A percentile compares a stretch with the other conserved stretches of the same genome.
These are phyloP conservation scores for Yponomeuta cagnagella DNA, from an alignment of 2,888 invertebrate species.

Conservation along the genomic window DNA sequence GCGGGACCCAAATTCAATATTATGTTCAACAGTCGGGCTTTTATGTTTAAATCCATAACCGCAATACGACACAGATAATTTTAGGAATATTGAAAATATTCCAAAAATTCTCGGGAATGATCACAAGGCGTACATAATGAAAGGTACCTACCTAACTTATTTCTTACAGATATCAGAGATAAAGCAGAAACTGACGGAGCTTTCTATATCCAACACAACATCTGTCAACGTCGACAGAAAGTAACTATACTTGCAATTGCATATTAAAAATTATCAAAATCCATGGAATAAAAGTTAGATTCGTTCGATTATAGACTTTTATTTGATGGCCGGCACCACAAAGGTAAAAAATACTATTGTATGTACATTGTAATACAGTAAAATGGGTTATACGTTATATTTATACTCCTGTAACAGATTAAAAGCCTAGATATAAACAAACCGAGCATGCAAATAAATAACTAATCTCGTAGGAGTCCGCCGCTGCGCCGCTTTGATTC, in stretches of 20 bases:
- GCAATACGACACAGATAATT: too few species aligned
- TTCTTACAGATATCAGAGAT: conserved; percentile 72
- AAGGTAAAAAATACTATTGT: neutral
- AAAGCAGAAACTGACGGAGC: conserved; percentile 68
- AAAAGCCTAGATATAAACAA: too few species aligned
- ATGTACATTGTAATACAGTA: neutral
- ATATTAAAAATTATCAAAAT: neutral
- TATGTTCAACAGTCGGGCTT: too few species aligned
- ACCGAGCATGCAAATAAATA: too few species aligned
- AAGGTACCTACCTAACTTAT: neutral
- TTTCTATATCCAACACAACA: conserved; percentile 49
- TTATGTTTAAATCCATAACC: too few species aligned
- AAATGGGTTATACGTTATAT: neutral
- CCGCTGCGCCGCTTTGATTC: too few species aligned
- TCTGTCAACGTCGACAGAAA: conserved; percentile 36
- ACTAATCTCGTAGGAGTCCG: too few species aligned
- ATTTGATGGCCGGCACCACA: conserved; percentile 36
- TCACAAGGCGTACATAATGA: neutral
- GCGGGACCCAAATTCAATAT: too few species aligned
- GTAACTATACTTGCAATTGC: neutral
- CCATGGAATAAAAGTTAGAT: neutral
- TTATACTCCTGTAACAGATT: too few species aligned
- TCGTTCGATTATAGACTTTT: neutral
- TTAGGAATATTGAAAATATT: too few species aligned
- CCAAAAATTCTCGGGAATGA: neutral